phyloP scores from a whole-genome alignment of 2,113 vertebrate species.

The Kryptolebias marmoratus region DNA sequence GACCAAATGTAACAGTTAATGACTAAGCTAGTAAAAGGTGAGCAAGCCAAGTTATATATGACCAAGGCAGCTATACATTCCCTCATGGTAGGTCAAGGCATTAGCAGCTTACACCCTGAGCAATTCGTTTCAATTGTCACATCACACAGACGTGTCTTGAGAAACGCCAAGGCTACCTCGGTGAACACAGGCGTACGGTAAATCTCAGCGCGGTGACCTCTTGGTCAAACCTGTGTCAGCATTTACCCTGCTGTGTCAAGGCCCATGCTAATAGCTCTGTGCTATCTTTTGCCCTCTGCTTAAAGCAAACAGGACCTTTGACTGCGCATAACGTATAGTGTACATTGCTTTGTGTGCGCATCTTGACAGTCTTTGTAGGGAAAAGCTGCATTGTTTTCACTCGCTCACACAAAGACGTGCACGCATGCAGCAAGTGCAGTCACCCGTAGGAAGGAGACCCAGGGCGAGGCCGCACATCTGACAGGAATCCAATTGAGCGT shows the following conservation, averaged over 20 bases:
- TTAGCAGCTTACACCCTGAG: conserved; percentile 57
- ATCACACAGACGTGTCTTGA: conserved; percentile 51
- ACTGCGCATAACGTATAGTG: conserved; percentile 17
- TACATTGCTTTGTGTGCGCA: conserved; percentile 37
- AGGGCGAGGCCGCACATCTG: conserved; percentile 76
- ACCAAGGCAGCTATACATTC: conserved; percentile 55
- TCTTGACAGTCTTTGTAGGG: conserved; percentile 30
- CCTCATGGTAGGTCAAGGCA: conserved; percentile 62
- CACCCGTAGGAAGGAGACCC: conserved; percentile 78
- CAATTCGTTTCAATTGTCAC: conserved; percentile 62
- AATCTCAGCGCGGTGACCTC: conserved; percentile 66
- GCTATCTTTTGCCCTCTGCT: conserved; percentile 45
- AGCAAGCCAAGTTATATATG: conserved; percentile 58
- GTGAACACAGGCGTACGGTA: conserved; percentile 53
- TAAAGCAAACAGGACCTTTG: conserved; percentile 50
- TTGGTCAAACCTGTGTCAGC: conserved; percentile 73
- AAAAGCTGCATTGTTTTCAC: conserved; percentile 47
- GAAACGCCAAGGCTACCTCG: conserved; percentile 67
- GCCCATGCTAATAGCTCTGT: conserved; percentile 60
- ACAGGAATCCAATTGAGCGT: conserved; percentile 82
- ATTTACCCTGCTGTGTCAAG: conserved; percentile 61
- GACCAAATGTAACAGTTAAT: conserved; percentile 55
- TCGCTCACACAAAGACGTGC: conserved; percentile 26
- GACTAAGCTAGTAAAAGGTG: conserved; percentile 49
- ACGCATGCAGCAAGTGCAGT: conserved; percentile 70